These are phyloP conservation scores for Pristionchus maxplancki DNA, from an alignment of 2,888 invertebrate genomes.

Conservation along the genomic window DNA sequence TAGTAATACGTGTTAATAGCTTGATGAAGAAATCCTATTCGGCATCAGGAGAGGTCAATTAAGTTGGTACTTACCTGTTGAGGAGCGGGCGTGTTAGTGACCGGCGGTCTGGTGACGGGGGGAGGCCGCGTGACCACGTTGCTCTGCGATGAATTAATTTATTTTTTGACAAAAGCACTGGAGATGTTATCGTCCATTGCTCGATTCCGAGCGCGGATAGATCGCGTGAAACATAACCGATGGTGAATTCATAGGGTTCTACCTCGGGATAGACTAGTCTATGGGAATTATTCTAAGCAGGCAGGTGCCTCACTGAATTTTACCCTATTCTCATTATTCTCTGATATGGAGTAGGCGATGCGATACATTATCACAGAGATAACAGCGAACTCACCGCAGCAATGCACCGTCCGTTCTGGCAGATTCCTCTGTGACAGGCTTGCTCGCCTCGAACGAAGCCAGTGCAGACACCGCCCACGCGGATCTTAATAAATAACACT, in stretches of 20 bases:
- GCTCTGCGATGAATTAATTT: neutral
- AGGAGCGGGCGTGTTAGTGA: neutral
- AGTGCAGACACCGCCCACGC: constrained; percentile 48
- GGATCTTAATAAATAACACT: neutral
- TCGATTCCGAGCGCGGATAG: too few relatives aligned
- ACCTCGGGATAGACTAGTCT: too few relatives aligned
- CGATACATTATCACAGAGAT: too few relatives aligned
- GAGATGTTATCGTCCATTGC: neutral
- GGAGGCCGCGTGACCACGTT: neutral
- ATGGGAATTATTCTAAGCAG: too few relatives aligned
- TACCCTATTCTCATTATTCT: too few relatives aligned
- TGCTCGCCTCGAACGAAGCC: constrained; percentile 42
- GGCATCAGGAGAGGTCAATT: too few relatives aligned
- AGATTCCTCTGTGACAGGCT: constrained; percentile 32
- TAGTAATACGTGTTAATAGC: too few relatives aligned
- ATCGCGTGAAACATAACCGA: too few relatives aligned
- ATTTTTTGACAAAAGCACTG: neutral
- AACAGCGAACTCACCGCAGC: constrained; percentile 13
- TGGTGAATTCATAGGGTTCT: too few relatives aligned
- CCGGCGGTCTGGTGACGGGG: neutral
- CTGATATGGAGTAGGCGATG: too few relatives aligned
- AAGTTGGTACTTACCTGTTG: neutral
- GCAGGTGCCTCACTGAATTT: too few relatives aligned
- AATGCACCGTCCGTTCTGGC: constrained; percentile 49
- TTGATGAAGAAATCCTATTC: too few relatives aligned